Evolutionary conservation across 2,797 vertebrate species (phyloP), one percentile per base, ranked within the genome.

Genomic region (Alosa sapidissima): DNA sequence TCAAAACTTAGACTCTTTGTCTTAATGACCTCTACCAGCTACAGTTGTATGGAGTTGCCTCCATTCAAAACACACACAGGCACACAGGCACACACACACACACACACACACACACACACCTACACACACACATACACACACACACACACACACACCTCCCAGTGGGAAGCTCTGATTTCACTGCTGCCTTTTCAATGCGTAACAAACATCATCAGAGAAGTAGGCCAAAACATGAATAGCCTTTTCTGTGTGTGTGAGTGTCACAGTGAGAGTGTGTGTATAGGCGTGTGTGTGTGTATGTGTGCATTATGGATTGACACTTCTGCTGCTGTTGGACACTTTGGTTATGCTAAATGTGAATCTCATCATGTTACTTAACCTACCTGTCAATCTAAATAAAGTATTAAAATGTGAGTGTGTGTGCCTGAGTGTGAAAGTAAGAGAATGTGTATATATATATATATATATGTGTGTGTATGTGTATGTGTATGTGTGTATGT

Each of bases 61-160:
- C 28, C 62, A 65, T 24, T 11, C n/a, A 65, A 62, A 21, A 62
- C 4, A 62, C 60, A 28, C 28, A 28, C 28, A 28, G 28, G 28
- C 60, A 65, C n/a, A 65, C 60, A 65, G 21, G 5, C 58, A 60
- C 58, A 21, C 19, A 10, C 52, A 21, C 16, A 54, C 52, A 19
- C 1, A 55, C 52, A 16, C 52, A 55, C 1, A 19, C 14, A 55
- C 52, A 55, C 52, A 24, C 24, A 28, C 60, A 9, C 60, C 24
- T 1, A 28, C 60, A 62, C 60, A 21, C n/a, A 8, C n/a, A 62
- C n/a, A 65, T 1, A 28, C 60, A 65, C 60, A 65, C 24, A 65
- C 60, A 65, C 60, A 65, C 62, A 41, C 33, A 41, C 68, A 75
- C 68, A 75, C 68, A 75, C 33, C 28, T 68, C 62, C 62, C 62